Conservation (phyloP, 2,113 vertebrate genomes). For the Zosterops borbonicus region DNA sequence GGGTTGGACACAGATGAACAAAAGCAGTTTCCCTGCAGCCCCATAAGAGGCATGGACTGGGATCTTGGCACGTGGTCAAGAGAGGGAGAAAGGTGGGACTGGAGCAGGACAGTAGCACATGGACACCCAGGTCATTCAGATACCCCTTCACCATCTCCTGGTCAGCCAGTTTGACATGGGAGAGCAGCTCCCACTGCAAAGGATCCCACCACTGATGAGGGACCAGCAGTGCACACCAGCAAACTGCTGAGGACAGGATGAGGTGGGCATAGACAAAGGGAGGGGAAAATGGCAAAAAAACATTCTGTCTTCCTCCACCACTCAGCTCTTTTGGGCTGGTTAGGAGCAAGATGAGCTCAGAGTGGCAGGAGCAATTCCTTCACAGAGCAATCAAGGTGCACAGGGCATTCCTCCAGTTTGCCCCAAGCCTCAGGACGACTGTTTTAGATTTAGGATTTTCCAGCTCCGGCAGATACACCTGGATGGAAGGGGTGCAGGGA, state of each 20-base stretch:
- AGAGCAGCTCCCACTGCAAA: not conserved
- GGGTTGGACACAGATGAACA: not conserved
- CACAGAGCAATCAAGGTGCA: not conserved
- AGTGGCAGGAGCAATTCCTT: not conserved
- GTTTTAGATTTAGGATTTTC: not conserved
- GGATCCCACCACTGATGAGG: not conserved
- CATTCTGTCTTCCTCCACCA: not conserved
- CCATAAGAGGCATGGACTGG: not conserved
- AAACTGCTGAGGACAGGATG: not conserved
- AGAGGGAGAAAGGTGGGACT: not conserved
- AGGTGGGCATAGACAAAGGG: not conserved
- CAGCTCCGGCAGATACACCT: not conserved
- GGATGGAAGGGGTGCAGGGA: fast-evolving
- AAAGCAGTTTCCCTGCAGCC: not conserved
- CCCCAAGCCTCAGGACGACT: not conserved
- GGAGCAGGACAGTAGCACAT: not conserved
- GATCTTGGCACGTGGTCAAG: fast-evolving
- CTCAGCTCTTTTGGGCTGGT: not conserved
- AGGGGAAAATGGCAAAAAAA: not conserved
- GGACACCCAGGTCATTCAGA: not conserved
- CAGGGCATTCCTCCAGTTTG: not conserved
- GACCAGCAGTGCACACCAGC: not conserved
- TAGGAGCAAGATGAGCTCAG: not conserved
- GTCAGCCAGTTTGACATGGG: not conserved
- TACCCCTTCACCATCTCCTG: not conserved